Evolutionary conservation across 2,797 vertebrate genomes (phyloP).

Genomic region (Acrossocheilus fasciatus): DNA sequence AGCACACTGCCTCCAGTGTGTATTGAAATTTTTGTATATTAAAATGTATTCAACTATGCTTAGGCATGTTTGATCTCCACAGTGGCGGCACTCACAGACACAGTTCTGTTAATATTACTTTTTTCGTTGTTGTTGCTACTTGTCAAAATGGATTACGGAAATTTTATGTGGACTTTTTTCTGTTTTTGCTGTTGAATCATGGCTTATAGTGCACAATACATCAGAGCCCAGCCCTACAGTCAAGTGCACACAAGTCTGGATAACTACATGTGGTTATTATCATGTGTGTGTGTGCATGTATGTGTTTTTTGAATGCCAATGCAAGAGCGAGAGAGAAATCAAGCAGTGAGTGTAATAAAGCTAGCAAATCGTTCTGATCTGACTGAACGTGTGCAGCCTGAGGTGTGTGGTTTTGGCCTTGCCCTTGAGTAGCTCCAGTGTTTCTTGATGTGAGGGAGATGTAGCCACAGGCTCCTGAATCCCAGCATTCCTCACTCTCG

Average conservation of each 20-base stretch:
- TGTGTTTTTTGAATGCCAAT: not conserved
- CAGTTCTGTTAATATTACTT: conserved; percentile 1
- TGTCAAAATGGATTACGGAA: not conserved
- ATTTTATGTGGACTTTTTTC: not conserved
- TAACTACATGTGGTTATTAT: conserved; percentile 24
- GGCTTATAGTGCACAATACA: not conserved
- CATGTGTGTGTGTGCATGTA: not conserved
- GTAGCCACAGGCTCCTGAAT: conserved; percentile 5
- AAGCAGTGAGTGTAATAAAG: not conserved
- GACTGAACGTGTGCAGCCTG: conserved; percentile 31
- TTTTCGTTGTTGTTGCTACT: not conserved
- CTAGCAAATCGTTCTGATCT: conserved; percentile 28
- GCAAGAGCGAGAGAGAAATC: conserved; percentile 2
- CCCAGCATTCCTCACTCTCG: conserved; percentile 55
- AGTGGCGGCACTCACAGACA: not conserved
- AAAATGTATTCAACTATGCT: not conserved
- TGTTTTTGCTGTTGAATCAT: not conserved
- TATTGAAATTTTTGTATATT: not conserved
- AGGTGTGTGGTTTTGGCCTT: conserved; percentile 37
- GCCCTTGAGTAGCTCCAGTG: conserved; percentile 22
- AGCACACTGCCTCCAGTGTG: conserved; percentile 11
- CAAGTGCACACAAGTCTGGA: conserved; percentile 46
- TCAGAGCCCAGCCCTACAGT: conserved; percentile 42
- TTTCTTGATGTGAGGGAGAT: conserved; percentile 8
- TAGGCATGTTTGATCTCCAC: not conserved